phyloP scores from a whole-genome alignment of 2,113 vertebrate genomes.

The Hypocryptadius cinnamomeus region DNA sequence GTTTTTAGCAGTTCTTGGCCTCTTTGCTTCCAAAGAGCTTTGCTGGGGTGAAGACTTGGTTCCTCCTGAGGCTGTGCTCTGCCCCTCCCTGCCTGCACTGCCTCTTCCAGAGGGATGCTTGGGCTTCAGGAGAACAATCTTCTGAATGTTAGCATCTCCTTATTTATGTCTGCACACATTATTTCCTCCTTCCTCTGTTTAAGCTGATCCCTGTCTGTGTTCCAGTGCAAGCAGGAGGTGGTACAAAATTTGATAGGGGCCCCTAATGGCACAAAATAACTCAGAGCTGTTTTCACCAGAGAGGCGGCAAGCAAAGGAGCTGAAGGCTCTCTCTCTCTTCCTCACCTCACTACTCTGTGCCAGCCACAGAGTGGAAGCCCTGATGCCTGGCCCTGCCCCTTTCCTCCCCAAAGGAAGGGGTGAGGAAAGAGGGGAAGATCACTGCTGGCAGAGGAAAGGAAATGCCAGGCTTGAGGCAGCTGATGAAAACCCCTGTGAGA shows the following conservation, averaged over 20 bases:
- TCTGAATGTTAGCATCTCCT: not conserved
- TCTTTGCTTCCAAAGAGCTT: not conserved
- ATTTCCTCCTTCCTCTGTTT: not conserved
- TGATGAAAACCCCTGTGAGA: not conserved
- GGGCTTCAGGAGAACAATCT: not conserved
- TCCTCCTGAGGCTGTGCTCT: rapidly evolving
- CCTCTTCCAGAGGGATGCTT: not conserved
- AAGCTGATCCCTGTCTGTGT: not conserved
- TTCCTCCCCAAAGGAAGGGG: not conserved
- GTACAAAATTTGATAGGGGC: not conserved
- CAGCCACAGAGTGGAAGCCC: not conserved
- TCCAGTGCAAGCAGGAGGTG: not conserved
- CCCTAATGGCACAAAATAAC: not conserved
- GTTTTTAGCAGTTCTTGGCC: not conserved
- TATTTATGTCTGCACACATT: not conserved
- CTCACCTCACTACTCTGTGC: not conserved
- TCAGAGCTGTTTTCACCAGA: not conserved
- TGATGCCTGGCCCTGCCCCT: not conserved
- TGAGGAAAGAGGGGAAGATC: not conserved
- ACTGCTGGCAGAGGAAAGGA: not conserved
- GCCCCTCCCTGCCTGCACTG: not conserved
- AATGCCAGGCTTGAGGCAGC: not conserved
- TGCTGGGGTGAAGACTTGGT: rapidly evolving
- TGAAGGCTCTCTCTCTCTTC: not conserved
- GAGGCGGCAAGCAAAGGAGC: not conserved